Evolutionary conservation across 2,113 vertebrate species (phyloP).

Genomic region (Equus przewalskii): DNA sequence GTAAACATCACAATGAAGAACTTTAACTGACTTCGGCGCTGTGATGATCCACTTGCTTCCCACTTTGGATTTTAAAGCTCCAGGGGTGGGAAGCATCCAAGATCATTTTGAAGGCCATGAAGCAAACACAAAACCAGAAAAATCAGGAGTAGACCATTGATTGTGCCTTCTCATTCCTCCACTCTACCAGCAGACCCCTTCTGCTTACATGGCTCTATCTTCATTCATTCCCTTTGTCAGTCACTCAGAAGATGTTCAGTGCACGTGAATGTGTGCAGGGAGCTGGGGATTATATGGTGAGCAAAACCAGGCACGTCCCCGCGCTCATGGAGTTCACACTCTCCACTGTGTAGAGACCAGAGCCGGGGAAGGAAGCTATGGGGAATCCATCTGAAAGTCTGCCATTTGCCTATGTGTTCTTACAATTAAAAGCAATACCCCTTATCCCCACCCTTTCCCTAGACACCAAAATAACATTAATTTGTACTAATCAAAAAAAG

Average conservation of each 20-base stretch:
- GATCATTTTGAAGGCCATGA: not conserved
- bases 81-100: not conserved
- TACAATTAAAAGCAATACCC: not conserved
- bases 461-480: constrained; percentile 83
- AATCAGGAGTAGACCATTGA: not conserved
- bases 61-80: not conserved
- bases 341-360: not conserved
- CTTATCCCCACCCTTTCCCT: not conserved
- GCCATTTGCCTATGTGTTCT: not conserved
- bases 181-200: not conserved
- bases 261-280: not conserved
- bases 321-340: not conserved
- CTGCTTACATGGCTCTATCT: not conserved
- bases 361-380: not conserved
- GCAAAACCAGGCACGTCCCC: not conserved
- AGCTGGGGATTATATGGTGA: not conserved
- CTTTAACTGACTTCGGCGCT: not conserved
- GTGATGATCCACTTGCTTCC: not conserved
- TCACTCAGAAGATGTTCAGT: not conserved
- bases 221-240: not conserved
- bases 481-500: constrained; percentile 87
- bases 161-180: not conserved
- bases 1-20: not conserved
- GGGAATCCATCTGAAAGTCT: not conserved
- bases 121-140: not conserved